Percentiles rank a stretch among this genome's conserved stretches.
Conservation (phyloP, 2,797 vertebrate species). For the Schizothorax lantsangensis region DNA sequence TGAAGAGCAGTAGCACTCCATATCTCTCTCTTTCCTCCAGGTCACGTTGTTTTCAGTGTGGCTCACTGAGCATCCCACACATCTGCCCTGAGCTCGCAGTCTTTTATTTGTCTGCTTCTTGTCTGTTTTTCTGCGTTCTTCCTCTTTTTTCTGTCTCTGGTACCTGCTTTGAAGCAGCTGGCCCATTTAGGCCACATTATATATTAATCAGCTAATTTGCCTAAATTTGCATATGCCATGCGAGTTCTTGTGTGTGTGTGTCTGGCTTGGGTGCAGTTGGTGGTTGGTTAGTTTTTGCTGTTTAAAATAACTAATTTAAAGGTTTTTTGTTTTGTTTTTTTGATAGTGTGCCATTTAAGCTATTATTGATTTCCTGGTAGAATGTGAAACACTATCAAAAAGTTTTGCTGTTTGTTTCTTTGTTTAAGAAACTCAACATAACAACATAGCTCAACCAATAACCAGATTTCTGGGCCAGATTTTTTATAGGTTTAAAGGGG, state of each 20-base stretch:
- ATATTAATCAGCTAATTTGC: slow-evolving; percentile 62
- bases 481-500: no score
- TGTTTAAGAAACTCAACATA: not conserved
- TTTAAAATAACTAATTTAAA: not conserved
- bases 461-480: no score
- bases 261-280: not conserved
- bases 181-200: slow-evolving; percentile 52
- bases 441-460: not conserved
- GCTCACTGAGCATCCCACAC: slow-evolving; percentile 57
- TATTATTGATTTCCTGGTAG: not conserved
- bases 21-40: slow-evolving; percentile 69
- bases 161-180: slow-evolving; percentile 55
- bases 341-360: not conserved
- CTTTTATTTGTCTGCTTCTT: slow-evolving; percentile 2
- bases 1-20: not conserved
- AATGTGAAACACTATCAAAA: not conserved
- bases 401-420: not conserved
- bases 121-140: not conserved
- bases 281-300: not conserved
- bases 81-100: slow-evolving; percentile 62
- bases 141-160: not conserved
- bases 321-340: not conserved
- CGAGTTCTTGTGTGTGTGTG: slow-evolving; percentile 27
- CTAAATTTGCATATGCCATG: slow-evolving; percentile 50
- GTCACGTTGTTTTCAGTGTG: slow-evolving; percentile 70